A percentile compares a stretch with the other conserved stretches of the same genome.
Evolutionary conservation across 2,113 vertebrate species (phyloP).

Genomic region (Microtus oregoni): DNA sequence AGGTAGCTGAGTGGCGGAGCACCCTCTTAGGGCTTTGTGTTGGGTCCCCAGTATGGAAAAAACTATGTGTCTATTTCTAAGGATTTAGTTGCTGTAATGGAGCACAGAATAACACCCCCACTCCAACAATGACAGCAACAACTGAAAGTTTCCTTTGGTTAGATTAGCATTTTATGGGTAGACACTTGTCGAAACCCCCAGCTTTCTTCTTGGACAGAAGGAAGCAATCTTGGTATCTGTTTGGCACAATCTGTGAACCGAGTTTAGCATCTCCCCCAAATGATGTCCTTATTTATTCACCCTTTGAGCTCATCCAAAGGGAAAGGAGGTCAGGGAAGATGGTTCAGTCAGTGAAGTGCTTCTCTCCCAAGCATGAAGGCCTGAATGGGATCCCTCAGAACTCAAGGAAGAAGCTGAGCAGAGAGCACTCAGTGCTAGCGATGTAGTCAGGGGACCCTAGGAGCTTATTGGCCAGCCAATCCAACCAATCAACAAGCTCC

Average conservation of each 20-base stretch:
- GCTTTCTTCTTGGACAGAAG: conserved; percentile 20
- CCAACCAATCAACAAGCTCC: too few relatives aligned
- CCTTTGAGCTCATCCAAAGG: conserved; percentile 21
- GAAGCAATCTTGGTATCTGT: neutral
- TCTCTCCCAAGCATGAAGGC: neutral
- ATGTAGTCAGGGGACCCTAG: too few relatives aligned
- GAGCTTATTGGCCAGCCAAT: neutral
- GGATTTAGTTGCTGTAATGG: neutral
- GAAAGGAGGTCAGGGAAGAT: neutral
- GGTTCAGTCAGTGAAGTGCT: neutral
- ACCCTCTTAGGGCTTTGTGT: neutral
- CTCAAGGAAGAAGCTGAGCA: neutral
- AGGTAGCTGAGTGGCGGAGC: neutral
- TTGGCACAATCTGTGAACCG: neutral
- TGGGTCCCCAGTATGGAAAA: neutral
- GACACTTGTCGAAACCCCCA: neutral
- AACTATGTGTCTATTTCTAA: neutral
- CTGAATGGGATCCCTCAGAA: neutral
- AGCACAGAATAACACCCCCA: neutral
- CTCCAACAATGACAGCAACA: too few relatives aligned
- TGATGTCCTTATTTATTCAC: neutral
- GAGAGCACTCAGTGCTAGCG: neutral
- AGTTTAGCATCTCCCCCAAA: neutral
- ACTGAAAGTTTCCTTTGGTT: neutral
- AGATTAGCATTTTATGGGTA: neutral